Conservation (phyloP, 2,888 invertebrate genomes). For the Orthosia cruda region DNA sequence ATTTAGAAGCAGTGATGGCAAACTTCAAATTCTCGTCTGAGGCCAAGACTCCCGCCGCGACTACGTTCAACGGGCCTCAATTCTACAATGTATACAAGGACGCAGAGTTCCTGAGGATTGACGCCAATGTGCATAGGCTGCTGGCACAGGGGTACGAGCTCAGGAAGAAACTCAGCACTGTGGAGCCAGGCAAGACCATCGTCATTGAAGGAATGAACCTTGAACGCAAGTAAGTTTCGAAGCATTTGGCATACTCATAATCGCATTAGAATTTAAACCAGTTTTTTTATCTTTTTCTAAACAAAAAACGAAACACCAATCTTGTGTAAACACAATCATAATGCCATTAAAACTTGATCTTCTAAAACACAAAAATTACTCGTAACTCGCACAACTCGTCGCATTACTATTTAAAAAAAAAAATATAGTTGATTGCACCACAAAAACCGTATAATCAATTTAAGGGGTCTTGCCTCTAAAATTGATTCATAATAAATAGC, state of each 20-base stretch:
- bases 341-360: not conserved
- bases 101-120: slow-evolving; percentile 72
- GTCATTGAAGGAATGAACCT: slow-evolving; percentile 61
- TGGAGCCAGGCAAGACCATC: slow-evolving; percentile 70
- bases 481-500: not conserved
- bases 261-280: too few species aligned
- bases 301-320: too few species aligned
- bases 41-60: not conserved
- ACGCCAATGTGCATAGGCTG: slow-evolving; percentile 73
- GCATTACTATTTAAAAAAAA: not conserved
- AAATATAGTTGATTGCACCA: not conserved
- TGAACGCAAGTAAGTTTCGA: slow-evolving; percentile 51
- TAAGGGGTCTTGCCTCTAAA: not conserved
- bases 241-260: not conserved
- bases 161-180: slow-evolving; percentile 70
- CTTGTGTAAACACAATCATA: not conserved
- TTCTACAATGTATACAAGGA: slow-evolving; percentile 67
- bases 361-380: not conserved
- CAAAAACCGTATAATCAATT: not conserved
- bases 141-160: slow-evolving; percentile 74
- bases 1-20: slow-evolving; percentile 38
- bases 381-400: not conserved
- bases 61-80: slow-evolving; percentile 50
- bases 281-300: too few species aligned
- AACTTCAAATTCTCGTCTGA: slow-evolving; percentile 48